A percentile compares a stretch with the other conserved stretches of the same genome.
Conservation (phyloP, 2,797 vertebrate genomes). For the Chiloscyllium punctatum region DNA sequence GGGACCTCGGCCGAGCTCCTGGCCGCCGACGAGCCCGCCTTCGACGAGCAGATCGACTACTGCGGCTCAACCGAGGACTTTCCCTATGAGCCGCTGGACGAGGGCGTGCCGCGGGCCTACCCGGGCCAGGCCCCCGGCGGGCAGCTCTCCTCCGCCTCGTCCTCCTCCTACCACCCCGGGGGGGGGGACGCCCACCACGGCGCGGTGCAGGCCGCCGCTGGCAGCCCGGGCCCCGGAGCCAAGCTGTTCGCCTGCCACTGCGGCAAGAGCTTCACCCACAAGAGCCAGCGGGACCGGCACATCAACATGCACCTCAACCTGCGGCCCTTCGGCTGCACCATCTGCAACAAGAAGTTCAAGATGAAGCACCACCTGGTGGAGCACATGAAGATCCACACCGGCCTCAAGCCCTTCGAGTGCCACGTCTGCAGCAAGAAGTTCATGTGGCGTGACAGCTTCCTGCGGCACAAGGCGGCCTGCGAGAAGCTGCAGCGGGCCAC, state of each 20-base stretch:
- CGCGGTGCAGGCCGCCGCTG: conserved; percentile 40
- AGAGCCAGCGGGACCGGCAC: conserved; percentile 88
- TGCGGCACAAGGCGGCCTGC: conserved; percentile 78
- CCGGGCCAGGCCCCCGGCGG: not conserved
- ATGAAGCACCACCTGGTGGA: conserved; percentile 95
- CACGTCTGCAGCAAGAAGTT: conserved; percentile 81
- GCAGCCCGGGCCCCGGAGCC: conserved; percentile 53
- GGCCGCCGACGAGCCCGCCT: not conserved
- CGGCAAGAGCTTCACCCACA: conserved; percentile 85
- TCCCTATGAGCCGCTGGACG: not conserved
- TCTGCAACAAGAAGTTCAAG: conserved; percentile 88
- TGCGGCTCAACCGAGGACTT: conserved; percentile 23
- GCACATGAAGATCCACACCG: conserved; percentile 89
- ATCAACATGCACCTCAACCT: conserved; percentile 95
- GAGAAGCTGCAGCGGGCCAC: conserved; percentile 52
- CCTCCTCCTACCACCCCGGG: not conserved
- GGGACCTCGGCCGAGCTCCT: not conserved
- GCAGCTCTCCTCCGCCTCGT: no score
- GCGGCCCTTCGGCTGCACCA: conserved; percentile 79
- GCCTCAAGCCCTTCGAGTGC: conserved; percentile 82
- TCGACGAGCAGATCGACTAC: not conserved
- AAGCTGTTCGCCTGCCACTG: conserved; percentile 91
- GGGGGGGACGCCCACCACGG: not conserved
- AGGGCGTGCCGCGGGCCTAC: not conserved
- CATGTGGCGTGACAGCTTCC: conserved; percentile 89